These are phyloP conservation scores for Hyperopisus bebe DNA, from an alignment of 2,113 vertebrate genomes.

Conservation along the genomic window DNA sequence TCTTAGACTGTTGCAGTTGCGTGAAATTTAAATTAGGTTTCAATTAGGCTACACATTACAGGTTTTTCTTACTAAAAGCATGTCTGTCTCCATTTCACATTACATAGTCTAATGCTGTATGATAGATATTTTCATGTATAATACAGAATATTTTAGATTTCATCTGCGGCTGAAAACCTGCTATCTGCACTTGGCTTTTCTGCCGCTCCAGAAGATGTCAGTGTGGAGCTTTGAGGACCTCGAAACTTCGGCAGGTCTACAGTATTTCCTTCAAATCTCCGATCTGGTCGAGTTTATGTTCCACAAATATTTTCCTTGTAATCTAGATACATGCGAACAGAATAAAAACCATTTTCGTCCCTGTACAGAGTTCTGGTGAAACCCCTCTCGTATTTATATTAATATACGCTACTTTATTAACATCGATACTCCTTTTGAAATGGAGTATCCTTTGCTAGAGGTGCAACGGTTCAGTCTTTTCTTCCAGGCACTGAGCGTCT, in stretches of 20 bases:
- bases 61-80: background rate
- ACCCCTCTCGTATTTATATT: conserved; percentile 31
- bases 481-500: background rate
- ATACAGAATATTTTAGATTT: background rate
- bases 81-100: background rate
- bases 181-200: background rate
- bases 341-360: conserved; percentile 43
- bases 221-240: conserved; percentile 51
- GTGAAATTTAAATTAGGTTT: background rate
- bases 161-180: background rate
- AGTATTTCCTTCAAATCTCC: conserved; percentile 55
- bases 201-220: conserved; percentile 66
- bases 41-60: background rate
- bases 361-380: conserved; percentile 42
- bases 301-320: conserved; percentile 69
- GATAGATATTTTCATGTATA: background rate
- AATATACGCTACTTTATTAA: conserved; percentile 14
- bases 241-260: conserved; percentile 52
- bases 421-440: conserved; percentile 23
- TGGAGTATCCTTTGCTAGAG: conserved; percentile 15
- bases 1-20: background rate
- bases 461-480: background rate
- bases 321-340: conserved; percentile 58
- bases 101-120: background rate
- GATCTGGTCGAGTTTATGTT: conserved; percentile 57